Conservation (phyloP, 2,888 invertebrate species). For the Drosophila sordidula region DNA sequence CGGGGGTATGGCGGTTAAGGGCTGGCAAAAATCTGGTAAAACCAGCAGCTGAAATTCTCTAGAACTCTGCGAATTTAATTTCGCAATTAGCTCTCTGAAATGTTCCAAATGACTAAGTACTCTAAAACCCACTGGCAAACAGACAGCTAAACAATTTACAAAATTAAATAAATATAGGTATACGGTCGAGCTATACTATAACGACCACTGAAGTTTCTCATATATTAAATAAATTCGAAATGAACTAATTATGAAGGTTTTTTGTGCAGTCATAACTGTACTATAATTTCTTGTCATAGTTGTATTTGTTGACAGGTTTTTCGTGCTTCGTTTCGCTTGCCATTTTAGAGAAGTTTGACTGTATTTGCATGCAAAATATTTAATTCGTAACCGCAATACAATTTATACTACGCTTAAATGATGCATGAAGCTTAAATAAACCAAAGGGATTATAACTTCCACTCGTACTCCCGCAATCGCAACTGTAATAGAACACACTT, state of each 20-base stretch:
- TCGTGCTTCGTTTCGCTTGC: neutral
- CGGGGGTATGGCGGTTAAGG: neutral
- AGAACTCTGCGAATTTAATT: conserved; percentile 21
- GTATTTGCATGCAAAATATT: conserved; percentile 17
- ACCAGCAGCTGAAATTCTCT: conserved; percentile 9
- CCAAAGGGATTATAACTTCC: conserved; percentile 9
- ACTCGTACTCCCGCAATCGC: neutral
- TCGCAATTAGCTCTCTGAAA: conserved; percentile 37
- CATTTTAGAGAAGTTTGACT: neutral
- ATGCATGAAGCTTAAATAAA: conserved; percentile 35
- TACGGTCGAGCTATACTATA: conserved; percentile 6
- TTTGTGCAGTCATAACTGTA: neutral
- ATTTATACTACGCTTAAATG: conserved; percentile 43
- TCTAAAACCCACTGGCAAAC: conserved; percentile 6
- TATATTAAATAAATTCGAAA: neutral
- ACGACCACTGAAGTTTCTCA: neutral
- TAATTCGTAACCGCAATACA: conserved; percentile 23
- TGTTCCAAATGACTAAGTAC: conserved; percentile 22
- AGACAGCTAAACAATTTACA: conserved; percentile 3
- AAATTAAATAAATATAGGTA: conserved; percentile 9
- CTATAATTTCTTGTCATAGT: neutral
- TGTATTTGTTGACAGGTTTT: neutral
- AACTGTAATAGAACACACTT: neutral
- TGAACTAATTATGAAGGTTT: neutral
- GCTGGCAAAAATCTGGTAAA: conserved; percentile 16